A percentile compares a stretch with the other conserved stretches of the same genome.
These are phyloP conservation scores for Acipenser oxyrinchus DNA, from an alignment of 2,797 vertebrate genomes.

Conservation along the genomic window DNA sequence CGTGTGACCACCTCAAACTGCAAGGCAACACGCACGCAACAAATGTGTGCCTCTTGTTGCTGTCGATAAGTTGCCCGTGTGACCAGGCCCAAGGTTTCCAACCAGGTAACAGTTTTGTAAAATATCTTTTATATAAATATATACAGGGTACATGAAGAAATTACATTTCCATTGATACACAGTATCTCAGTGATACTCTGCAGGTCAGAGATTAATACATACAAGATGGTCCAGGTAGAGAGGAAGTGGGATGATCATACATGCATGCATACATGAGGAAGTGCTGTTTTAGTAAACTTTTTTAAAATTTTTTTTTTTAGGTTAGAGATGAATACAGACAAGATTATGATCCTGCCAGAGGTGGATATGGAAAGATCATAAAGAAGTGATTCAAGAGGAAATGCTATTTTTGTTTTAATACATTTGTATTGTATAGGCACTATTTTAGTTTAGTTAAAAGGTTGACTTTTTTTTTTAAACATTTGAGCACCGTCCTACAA, in stretches of 20 bases:
- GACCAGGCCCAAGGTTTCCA: not conserved
- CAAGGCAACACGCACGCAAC: no score
- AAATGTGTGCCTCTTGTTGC: no score
- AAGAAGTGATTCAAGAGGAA: no score
- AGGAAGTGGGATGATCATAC: constrained; percentile 40
- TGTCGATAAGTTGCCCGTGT: no score
- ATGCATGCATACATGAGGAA: constrained; percentile 17
- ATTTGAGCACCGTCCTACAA: no score
- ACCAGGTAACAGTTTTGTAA: not conserved
- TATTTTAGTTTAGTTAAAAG: no score
- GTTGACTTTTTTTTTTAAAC: no score
- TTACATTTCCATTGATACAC: constrained; percentile 7
- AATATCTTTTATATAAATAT: not conserved
- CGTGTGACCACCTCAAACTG: no score
- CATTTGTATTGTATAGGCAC: no score
- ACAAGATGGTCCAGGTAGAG: constrained; percentile 49
- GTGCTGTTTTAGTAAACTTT: constrained; percentile 21
- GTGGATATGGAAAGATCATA: constrained; percentile 65
- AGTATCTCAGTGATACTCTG: constrained; percentile 7
- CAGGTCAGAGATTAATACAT: constrained; percentile 51
- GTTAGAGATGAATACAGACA: constrained; percentile 78
- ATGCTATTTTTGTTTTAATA: no score
- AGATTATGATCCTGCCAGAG: constrained; percentile 76
- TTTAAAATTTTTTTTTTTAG: constrained; percentile 35
- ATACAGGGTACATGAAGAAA: not conserved